Conservation (phyloP, 2,888 invertebrate species). For the Micoletzkya japonica region DNA sequence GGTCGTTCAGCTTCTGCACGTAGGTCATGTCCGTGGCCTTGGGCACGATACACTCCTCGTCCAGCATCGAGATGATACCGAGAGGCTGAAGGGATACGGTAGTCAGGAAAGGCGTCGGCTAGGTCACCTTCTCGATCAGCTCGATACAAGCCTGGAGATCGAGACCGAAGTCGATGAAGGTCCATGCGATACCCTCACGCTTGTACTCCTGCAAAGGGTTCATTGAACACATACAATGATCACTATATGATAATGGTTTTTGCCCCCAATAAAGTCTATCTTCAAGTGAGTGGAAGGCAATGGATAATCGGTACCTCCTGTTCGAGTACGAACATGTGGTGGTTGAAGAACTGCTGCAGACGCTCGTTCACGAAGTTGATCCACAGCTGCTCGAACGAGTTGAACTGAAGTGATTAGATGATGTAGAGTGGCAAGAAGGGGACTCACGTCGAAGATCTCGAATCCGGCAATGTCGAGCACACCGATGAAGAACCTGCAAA, state of each 20-base stretch:
- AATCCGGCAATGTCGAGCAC: conserved; percentile 70
- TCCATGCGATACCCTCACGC: conserved; percentile 81
- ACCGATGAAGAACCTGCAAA: conserved; percentile 83
- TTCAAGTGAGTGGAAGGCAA: not conserved
- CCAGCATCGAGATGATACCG: conserved; percentile 99
- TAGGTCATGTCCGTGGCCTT: conserved; percentile 98
- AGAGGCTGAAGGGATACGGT: conserved; percentile 77
- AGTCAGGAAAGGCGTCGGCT: not conserved
- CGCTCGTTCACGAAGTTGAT: conserved; percentile 82
- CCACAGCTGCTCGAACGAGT: conserved; percentile 95
- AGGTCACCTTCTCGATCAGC: conserved; percentile 81
- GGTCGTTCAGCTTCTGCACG: conserved; percentile 96
- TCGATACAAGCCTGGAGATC: conserved; percentile 93
- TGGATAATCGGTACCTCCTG: conserved; percentile 65
- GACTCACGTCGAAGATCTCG: conserved; percentile 70
- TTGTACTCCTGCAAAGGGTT: conserved; percentile 65
- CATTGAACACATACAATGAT: not conserved
- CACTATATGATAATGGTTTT: not conserved
- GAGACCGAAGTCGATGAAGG: conserved; percentile 96
- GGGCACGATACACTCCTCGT: conserved; percentile 99
- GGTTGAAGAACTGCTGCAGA: conserved; percentile 78
- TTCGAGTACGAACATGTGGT: conserved; percentile 90
- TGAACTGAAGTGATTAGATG: conserved; percentile 73
- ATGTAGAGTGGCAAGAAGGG: not conserved
- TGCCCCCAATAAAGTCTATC: not conserved